Evolutionary conservation across 2,888 invertebrate species (phyloP), one percentile per base, ranked within the genome.

Genomic region (Pachydiplax longipennis): DNA sequence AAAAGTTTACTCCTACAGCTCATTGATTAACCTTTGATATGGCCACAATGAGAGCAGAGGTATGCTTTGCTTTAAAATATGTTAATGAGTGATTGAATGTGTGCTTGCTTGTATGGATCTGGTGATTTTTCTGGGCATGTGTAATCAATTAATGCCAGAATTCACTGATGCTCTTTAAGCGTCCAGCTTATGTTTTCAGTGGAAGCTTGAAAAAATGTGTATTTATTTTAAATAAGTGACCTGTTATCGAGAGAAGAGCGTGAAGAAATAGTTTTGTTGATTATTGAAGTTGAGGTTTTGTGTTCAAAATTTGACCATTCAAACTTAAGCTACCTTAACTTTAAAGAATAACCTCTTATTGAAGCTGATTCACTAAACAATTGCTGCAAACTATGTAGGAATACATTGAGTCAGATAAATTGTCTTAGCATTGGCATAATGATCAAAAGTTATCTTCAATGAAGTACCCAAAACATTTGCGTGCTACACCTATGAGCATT

Each of bases 191-290:
- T 87, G 87, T 87, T 87, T 87, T 73, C 25, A 31, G 31, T 73
- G 73, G 73, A 73, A 73, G 73, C 73, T 73, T 87, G 61, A 61
- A 37, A 61, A 61, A 58, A n/a, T 87, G 18, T 61, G 87, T 87
- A 87, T 48, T 87, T 87, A 87, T 58, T 65, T 87, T n/a, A 87
- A 61, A 61, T 37, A 87, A 61, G 58, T 37, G 61, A 37, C 40
- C n/a, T 35, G 35, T 61, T 87, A 37, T 31, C 37, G 61, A 65
- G 65, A 31, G 87, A 87, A 87, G 87, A 61, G 87, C 22, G n/a
- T 53, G 87, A 87, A 61, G 87, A 81, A 81, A 87, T 87, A 61
- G 87, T 87, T 87, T 87, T 87, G 87, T 87, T 87, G 65, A 58
- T 61, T 65, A 61, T 37, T 87, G 87, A 61, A 87, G 58, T 87